Base-by-base conservation (phyloP, 2,888 invertebrate genomes). In the Lucinisca nassula region DNA sequence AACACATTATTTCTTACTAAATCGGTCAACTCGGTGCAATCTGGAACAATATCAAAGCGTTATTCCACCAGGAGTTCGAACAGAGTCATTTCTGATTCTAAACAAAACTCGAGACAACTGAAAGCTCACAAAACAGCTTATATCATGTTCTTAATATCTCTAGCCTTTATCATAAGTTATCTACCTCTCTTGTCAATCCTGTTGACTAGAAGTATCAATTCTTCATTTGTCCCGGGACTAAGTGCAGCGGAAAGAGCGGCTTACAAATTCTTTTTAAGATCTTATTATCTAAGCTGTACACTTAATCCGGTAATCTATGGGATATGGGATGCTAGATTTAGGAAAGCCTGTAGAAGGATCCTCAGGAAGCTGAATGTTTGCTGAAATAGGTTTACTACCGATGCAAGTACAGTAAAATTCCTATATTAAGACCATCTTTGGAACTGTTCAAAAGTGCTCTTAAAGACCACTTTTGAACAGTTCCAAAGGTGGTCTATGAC, bases 251-350 rank as follows among this genome's bases (percentile, higher is more conserved):
- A 40, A n/a, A 88, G 86, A 38, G 80, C 88, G 0, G 87, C 82
- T 0, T 92, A 92, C 55, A 88, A 90, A 14, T 90, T 93, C 61
- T 88, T 85, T 70, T 61, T 92, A 49, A 61, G 93, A 4, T 92
- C 92, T 3, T 93, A 92, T 40, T 92, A 88, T 70, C 32, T 92
- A n/a, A 92, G 91, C 79, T 91, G 92, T 58, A 91, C 92, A 4
- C 67, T 91, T 12, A 93, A 93, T 79, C 93, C 93, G 0, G 77
- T 94, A 14, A 92, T 94, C 27, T 94, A 94, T 82, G 91, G 92
- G 27, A 80, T 93, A 72, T 90, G 90, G 79, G 92, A 92, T 70
- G 61, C 76, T 10, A 79, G 88, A 32, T 92, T 93, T 51, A 80
- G 90, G 37, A 83, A 87, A 32, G 81, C 86, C 10, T 83, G 82